Conservation (phyloP, 2,797 vertebrate genomes). For the Valencia hispanica region DNA sequence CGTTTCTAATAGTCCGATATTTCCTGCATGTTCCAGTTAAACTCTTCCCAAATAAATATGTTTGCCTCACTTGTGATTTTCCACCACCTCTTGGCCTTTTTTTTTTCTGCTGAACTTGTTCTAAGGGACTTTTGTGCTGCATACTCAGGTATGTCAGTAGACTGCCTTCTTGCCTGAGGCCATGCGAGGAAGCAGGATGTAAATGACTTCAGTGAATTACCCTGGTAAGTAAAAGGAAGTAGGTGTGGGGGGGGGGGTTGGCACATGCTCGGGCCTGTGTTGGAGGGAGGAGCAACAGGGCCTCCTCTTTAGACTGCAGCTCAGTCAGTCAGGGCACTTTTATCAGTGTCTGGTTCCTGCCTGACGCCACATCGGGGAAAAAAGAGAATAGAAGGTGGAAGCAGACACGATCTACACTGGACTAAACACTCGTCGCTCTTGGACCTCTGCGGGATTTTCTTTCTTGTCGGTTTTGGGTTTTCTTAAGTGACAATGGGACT, state of each 20-base stretch:
- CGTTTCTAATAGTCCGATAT: not conserved
- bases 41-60: not conserved
- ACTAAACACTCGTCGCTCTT: constrained; percentile 18
- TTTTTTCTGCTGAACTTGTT: constrained; percentile 23
- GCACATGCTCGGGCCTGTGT: constrained; percentile 55
- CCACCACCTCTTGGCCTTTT: not conserved
- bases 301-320: constrained; percentile 49
- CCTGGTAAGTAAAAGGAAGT: constrained; percentile 61
- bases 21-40: not conserved
- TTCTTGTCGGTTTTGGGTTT: constrained; percentile 37
- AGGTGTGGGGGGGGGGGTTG: too few species aligned
- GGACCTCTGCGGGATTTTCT: constrained; percentile 40
- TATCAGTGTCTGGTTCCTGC: constrained; percentile 70
- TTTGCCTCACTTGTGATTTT: constrained; percentile 16
- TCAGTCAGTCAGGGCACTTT: constrained; percentile 63
- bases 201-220: constrained; percentile 60
- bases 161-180: constrained; percentile 34
- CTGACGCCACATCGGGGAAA: constrained; percentile 60
- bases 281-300: constrained; percentile 60
- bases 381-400: constrained; percentile 54
- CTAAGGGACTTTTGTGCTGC: constrained; percentile 44
- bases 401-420: constrained; percentile 29
- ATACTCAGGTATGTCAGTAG: constrained; percentile 49
- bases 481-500: constrained; percentile 74
- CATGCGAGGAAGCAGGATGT: constrained; percentile 26